Base-by-base conservation (phyloP, 2,888 invertebrate species). In the Polyommatus iphigenia region DNA sequence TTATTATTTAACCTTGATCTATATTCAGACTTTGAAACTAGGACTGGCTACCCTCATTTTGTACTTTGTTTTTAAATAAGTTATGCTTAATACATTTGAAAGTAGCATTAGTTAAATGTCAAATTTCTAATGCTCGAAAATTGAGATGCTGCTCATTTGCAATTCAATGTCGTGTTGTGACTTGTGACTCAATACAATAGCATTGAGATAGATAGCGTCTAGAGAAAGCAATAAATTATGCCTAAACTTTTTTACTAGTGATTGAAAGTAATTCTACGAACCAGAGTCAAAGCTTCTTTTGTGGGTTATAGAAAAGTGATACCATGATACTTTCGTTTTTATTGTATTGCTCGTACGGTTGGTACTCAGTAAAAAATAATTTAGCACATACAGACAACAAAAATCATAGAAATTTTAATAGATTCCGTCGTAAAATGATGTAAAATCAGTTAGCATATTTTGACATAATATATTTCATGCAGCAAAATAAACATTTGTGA, bases 261-360 rank as follows among this genome's bases (percentile, higher is more conserved):
- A 41, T 75, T 41, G 77, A 77, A 77, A 77, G 77, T 77, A 72
- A 72, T 77, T 77, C 77, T 54, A 72, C 8, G 41, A 57, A 77
- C 1, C 54, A 67, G 29, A 24, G 20, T 67, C 13, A 54, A 18
- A 67, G 24, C 24, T 29, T 67, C 29, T 57, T 7, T 36, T 24
- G n/a, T 54, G 24, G 36, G 71, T 29, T 67, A 15, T 4, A 54
- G 54, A 59, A 75, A 10, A 46, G 20, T 72, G 41, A 24, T 46
- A 73, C 73, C 41, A 41, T 50, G 50, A 13, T 54, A 54, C 54
- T 75, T 75, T 75, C 75, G 18, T 29, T 75, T 75, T 73, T 24
- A 10, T 24, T 6, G 20, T 73, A 29, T 24, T 57, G 20, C 59
- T 20, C 20, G 8, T 59, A 59, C 20, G 59, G 20, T 59, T 59